Base-by-base conservation (phyloP, 1,140 invertebrate species). In the Drosophila tropicalis region DNA sequence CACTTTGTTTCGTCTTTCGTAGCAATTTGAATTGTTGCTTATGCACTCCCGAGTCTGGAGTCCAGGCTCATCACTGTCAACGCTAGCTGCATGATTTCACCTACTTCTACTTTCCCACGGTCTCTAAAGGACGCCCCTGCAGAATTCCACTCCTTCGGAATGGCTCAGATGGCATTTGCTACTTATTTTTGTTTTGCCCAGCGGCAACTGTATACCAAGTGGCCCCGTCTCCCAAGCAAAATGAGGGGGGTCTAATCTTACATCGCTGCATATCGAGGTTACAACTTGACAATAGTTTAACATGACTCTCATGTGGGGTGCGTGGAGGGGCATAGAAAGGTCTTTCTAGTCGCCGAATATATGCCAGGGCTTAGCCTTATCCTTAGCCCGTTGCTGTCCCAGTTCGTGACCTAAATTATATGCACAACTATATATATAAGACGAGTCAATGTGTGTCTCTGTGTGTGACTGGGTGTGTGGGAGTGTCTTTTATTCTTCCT, bases 251-350 rank as follows among this genome's bases (percentile, higher is more conserved):
- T 61, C 72, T 83, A 81, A 87, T 87, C 84, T 80, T 82, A 87
- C 84, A 81, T 81, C 73, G 84, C 74, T 89, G 84, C 85, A 84
- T 89, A 89, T 89, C 80, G 84, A 89, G 84, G 84, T 76, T 89
- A 89, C 76, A 77, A 84, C 84, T 89, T 89, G 84, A 89, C 84
- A 89, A 89, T 89, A 89, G 84, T 89, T 89, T 76, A 89, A 89
- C 84, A 81, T 77, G 74, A 89, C 84, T 83, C 79, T n/a, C 17
- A 22, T 22, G 17, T 22, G 44, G 44, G n/a, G 15, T 15, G 44
- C 44, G 44, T 47, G 76, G 76, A 67, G 67, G 67, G 62, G 72
- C 67, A 83, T 75, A 72, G 70, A 71, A 78, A 54, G 72, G 75
- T 75, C 79, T 76, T 79, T 68, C 82, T 75, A 72, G 66, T 72